phyloP scores from a whole-genome alignment of 1,140 invertebrate species.

The Halictus rubicundus region DNA sequence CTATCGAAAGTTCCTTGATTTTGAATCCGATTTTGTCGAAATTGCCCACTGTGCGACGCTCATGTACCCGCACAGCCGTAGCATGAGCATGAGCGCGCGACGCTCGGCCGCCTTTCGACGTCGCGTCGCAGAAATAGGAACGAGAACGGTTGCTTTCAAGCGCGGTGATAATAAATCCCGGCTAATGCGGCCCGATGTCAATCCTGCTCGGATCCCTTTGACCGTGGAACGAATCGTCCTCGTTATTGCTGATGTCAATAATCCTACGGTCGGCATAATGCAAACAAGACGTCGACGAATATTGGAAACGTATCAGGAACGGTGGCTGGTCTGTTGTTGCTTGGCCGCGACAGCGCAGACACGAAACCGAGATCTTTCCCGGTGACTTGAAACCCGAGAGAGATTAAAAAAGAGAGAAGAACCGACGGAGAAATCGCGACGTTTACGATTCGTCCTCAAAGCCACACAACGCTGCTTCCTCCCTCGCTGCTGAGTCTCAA shows the following conservation, averaged over 20 bases:
- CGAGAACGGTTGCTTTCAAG: conserved; percentile 28
- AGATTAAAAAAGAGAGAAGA: background rate
- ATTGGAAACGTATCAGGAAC: conserved; percentile 59
- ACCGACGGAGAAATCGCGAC: conserved; percentile 4
- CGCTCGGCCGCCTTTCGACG: conserved; percentile 8
- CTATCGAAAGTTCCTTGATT: no score
- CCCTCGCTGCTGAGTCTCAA: background rate
- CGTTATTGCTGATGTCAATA: conserved; percentile 51
- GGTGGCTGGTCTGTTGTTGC: conserved; percentile 42
- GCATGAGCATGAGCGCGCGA: background rate
- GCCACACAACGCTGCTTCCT: background rate
- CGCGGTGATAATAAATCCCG: conserved; percentile 25
- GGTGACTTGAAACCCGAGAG: conserved; percentile 22
- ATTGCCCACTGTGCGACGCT: no score
- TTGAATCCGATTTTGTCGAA: no score
- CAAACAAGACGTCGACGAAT: conserved; percentile 60
- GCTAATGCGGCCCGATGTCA: conserved; percentile 39
- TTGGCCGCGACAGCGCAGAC: conserved; percentile 57
- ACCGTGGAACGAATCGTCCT: conserved; percentile 43
- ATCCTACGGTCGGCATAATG: conserved; percentile 51
- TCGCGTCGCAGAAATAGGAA: background rate
- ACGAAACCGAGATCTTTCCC: conserved; percentile 11
- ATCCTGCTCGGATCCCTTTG: conserved; percentile 32
- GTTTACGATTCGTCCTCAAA: conserved; percentile 32
- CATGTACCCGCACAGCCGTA: no score